Conservation (phyloP, 2,113 vertebrate genomes). For the Mus spicilegus region DNA sequence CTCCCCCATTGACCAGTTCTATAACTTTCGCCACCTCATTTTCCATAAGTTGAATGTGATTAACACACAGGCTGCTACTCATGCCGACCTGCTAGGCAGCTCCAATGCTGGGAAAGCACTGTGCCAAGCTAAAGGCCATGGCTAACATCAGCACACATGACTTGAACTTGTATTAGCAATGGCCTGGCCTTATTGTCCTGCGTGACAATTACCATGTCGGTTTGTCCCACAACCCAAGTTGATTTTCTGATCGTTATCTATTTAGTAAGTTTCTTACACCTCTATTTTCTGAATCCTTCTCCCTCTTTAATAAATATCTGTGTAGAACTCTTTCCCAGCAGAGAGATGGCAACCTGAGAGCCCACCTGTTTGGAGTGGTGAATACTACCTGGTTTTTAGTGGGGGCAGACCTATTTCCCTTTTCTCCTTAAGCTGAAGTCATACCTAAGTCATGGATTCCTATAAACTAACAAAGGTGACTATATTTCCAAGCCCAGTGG, state of each 20-base stretch:
- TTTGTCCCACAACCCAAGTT: neutral
- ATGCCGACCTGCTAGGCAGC: neutral
- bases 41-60: neutral
- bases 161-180: neutral
- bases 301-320: conserved; percentile 47
- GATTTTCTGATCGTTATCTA: conserved; percentile 64
- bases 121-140: neutral
- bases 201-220: neutral
- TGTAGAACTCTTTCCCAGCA: conserved; percentile 30
- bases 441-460: conserved; percentile 1
- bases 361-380: neutral
- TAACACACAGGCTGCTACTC: neutral
- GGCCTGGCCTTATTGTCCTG: neutral
- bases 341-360: neutral
- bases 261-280: conserved; percentile 35
- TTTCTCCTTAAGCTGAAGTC: neutral
- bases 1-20: neutral
- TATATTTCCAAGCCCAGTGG: conserved; percentile 48
- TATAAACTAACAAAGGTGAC: neutral
- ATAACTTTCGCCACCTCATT: neutral
- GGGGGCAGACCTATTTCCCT: neutral
- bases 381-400: neutral
- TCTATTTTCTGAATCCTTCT: conserved; percentile 38
- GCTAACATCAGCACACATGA: neutral
- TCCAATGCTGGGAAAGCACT: neutral